These are phyloP conservation scores for Trididemnum nubilum DNA, from an alignment of 23 tunicate genomes.

Conservation along the genomic window DNA sequence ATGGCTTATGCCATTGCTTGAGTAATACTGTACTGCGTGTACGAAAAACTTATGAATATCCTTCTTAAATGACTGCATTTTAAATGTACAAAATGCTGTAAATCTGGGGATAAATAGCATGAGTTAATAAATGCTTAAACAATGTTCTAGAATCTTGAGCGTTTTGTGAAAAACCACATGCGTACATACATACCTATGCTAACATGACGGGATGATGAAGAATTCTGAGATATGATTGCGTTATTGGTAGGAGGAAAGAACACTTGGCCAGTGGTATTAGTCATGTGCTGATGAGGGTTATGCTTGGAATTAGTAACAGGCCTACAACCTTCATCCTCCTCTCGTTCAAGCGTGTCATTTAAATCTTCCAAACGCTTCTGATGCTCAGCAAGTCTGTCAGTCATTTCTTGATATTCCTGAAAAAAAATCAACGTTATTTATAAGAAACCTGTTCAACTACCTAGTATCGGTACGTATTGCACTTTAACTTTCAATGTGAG, in stretches of 20 bases:
- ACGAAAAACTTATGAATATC: no score
- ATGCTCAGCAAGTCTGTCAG: slow-evolving; percentile 73
- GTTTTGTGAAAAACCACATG: no score
- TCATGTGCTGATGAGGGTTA: not conserved
- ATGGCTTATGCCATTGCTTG: no score
- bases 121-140: no score
- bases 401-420: slow-evolving; percentile 83
- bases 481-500: no score
- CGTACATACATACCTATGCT: slow-evolving; percentile 27
- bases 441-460: no score
- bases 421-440: not conserved
- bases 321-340: not conserved
- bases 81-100: no score
- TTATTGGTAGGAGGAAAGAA: slow-evolving; percentile 32
- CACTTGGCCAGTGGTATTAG: not conserved
- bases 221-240: not conserved
- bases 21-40: no score
- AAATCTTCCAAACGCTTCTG: slow-evolving; percentile 69
- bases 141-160: no score
- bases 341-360: slow-evolving; percentile 60
- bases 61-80: no score
- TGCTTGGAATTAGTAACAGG: not conserved
- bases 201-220: slow-evolving; percentile 1
- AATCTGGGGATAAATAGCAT: no score
- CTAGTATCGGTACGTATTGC: no score